Base-by-base conservation (phyloP, 2,113 vertebrate genomes). In the Sander lucioperca region DNA sequence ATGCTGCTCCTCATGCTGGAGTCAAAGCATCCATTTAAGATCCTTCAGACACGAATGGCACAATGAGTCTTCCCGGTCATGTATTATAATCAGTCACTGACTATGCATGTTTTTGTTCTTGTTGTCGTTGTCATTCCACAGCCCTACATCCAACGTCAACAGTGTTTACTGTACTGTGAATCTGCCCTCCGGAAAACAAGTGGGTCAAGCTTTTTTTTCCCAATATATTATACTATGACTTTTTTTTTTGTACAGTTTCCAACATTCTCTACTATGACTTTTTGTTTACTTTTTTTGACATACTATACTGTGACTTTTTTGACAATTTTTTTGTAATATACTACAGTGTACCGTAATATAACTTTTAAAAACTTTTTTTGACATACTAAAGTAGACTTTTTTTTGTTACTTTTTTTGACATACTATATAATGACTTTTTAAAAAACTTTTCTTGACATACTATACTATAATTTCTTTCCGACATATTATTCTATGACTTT, bases 161-260 rank as follows among this genome's bases (percentile, higher is more conserved):
- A 50, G 23, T 3, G 23, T 91, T 75, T 92, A 93, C 87, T 59
- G 53, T 25, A 56, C 0, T 11, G 53, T 92, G 33, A 79, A 86
- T n/a, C 13, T 80, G 18, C 63, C 87, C 3, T 0, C 45, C 2
- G 6, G 6, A 48, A 27, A 69, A 33, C 74, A 70, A 82, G 94
- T 94, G 65, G 78, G 86, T 79, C 10, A 74, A 18, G 25, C 0
- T 15, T 23, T 43, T 43, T 33, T 11, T 43, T 10, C 9, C 8
- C 39, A 39, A 19, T 9, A 39, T 39, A 39, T 10, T 39, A 10
- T 59, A 18, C 27, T 33, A 10, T 5, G 15, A 36, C 30, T 5
- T 18, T 19, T 27, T 61, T 3, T 11, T 43, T 43, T 43, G 8
- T 39, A 36, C 33, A 36, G 36, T 43, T 43, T 43, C 11, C 39